Conservation (phyloP, 2,113 vertebrate species). For the Ceuthmochares aereus region DNA sequence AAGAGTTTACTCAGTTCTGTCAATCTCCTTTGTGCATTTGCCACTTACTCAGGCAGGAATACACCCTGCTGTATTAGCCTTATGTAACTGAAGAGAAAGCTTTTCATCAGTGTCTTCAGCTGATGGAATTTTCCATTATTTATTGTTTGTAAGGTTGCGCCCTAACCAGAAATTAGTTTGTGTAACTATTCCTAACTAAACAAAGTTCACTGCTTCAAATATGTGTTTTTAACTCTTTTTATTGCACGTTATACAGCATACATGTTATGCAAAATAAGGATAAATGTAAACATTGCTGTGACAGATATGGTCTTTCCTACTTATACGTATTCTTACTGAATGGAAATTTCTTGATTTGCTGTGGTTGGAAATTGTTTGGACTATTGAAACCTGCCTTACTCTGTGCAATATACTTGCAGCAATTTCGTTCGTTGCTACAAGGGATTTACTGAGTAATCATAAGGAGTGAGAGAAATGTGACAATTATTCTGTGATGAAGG, state of each 20-base stretch:
- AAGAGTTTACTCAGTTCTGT: neutral
- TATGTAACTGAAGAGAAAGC: neutral
- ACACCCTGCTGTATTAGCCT: neutral
- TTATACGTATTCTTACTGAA: neutral
- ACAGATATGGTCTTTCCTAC: neutral
- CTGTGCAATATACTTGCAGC: neutral
- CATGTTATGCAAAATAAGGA: neutral
- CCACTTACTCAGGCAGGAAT: neutral
- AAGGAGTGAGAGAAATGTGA: constrained; percentile 14
- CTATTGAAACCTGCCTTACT: neutral
- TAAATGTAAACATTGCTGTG: neutral
- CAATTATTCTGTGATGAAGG: constrained; percentile 22
- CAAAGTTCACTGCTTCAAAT: neutral
- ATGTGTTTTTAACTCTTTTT: neutral
- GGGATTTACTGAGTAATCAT: constrained; percentile 42
- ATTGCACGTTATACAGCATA: neutral
- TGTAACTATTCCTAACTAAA: neutral
- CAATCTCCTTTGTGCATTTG: neutral
- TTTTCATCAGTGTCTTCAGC: neutral
- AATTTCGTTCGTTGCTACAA: constrained; percentile 11
- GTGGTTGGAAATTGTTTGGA: neutral
- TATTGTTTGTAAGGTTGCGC: neutral
- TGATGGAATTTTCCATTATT: neutral
- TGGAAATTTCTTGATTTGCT: neutral
- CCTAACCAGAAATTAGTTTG: neutral